These are phyloP conservation scores for Thecophora atra DNA, from an alignment of 2,888 invertebrate genomes.

Conservation along the genomic window DNA sequence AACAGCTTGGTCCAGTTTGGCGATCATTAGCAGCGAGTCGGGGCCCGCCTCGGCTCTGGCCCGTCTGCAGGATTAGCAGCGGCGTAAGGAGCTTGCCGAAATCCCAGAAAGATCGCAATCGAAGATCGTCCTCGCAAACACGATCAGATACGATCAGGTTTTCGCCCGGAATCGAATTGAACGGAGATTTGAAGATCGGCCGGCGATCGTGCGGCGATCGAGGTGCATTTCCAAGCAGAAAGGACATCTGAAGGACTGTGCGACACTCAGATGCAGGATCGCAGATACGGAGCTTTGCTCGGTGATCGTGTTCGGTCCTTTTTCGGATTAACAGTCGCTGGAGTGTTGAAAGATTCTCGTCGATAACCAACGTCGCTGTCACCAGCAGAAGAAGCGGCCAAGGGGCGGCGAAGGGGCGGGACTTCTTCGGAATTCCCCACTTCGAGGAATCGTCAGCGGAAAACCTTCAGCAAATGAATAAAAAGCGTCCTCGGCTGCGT, in stretches of 20 bases:
- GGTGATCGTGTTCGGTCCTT: background rate
- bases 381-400: background rate
- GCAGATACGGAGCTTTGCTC: background rate
- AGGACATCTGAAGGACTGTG: background rate
- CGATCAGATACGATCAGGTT: slow-evolving; percentile 30
- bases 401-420: too few relatives aligned
- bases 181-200: slow-evolving; percentile 7
- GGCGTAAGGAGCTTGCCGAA: slow-evolving; percentile 5
- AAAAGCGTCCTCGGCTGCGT: too few relatives aligned
- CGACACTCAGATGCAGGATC: background rate
- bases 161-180: background rate
- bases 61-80: slow-evolving; percentile 22
- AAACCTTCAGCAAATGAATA: too few relatives aligned
- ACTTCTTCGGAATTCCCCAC: background rate
- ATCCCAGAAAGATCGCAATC: slow-evolving; percentile 30
- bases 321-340: background rate
- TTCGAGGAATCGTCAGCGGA: background rate
- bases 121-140: background rate
- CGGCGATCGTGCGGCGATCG: background rate
- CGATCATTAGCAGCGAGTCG: slow-evolving; percentile 60
- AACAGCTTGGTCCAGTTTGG: slow-evolving; percentile 47
- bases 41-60: slow-evolving; percentile 33
- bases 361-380: background rate
- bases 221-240: too few relatives aligned
- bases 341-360: background rate